A percentile compares a stretch with the other conserved stretches of the same genome.
These are phyloP conservation scores for Lucifuga dentata DNA, from an alignment of 2,113 vertebrate genomes.

Conservation along the genomic window DNA sequence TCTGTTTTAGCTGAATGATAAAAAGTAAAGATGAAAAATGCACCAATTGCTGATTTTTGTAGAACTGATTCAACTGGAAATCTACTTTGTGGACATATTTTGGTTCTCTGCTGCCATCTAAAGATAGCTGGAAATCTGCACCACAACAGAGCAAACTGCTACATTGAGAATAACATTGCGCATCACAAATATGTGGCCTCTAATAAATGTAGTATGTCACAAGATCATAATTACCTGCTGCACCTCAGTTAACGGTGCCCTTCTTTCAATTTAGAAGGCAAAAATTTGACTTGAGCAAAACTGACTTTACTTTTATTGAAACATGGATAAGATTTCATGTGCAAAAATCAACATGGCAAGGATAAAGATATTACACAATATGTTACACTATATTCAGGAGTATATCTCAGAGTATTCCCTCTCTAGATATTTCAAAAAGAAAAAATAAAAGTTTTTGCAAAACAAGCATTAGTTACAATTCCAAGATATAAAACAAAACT, in stretches of 20 bases:
- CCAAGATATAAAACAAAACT: conserved; percentile 18
- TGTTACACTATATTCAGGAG: conserved; percentile 35
- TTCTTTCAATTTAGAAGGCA: neutral
- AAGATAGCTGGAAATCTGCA: conserved; percentile 1
- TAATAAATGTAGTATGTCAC: too few relatives aligned
- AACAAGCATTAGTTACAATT: neutral
- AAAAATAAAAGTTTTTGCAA: conserved; percentile 12
- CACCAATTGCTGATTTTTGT: too few relatives aligned
- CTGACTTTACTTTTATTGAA: conserved; percentile 39
- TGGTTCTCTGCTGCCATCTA: conserved; percentile 21
- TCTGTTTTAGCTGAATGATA: too few relatives aligned
- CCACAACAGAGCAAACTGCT: too few relatives aligned
- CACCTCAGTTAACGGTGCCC: neutral
- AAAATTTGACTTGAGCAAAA: neutral
- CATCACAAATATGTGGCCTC: neutral
- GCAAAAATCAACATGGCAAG: conserved; percentile 49
- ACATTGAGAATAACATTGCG: too few relatives aligned
- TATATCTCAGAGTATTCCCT: neutral
- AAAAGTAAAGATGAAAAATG: too few relatives aligned
- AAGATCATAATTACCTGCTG: neutral
- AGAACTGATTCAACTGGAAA: too few relatives aligned
- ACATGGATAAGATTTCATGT: conserved; percentile 19
- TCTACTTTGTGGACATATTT: neutral
- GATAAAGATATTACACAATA: conserved; percentile 41
- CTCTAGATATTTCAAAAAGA: conserved; percentile 2